phyloP scores from a whole-genome alignment of 2,888 invertebrate genomes.

The Mythimna lalbum region DNA sequence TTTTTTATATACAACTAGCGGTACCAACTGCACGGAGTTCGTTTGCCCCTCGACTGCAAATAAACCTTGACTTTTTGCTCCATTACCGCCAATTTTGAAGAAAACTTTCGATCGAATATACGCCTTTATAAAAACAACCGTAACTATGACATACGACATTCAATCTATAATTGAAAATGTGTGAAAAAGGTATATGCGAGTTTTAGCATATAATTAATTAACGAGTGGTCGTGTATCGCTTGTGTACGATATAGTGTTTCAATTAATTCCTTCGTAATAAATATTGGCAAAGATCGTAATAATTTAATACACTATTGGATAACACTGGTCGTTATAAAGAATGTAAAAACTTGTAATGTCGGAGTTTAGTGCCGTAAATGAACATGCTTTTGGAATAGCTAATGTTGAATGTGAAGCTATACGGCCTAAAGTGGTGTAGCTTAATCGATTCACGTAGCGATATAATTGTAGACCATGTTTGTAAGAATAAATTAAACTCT shows the following conservation, averaged over 20 bases:
- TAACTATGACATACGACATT: neutral
- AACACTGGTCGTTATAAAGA: slow-evolving; percentile 62
- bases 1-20: slow-evolving; percentile 80
- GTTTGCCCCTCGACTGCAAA: slow-evolving; percentile 76
- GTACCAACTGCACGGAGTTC: slow-evolving; percentile 81
- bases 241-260: slow-evolving; percentile 70
- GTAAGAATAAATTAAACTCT: slow-evolving; percentile 61
- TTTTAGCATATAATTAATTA: slow-evolving; percentile 70
- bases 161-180: slow-evolving; percentile 59
- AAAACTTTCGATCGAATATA: slow-evolving; percentile 66
- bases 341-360: slow-evolving; percentile 70
- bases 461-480: slow-evolving; percentile 60
- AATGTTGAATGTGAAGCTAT: slow-evolving; percentile 59
- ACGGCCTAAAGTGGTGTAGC: slow-evolving; percentile 48
- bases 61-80: slow-evolving; percentile 74
- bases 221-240: slow-evolving; percentile 57
- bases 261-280: slow-evolving; percentile 78
- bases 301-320: slow-evolving; percentile 74
- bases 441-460: slow-evolving; percentile 64
- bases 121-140: neutral
- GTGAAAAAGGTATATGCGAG: slow-evolving; percentile 46
- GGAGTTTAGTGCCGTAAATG: slow-evolving; percentile 66
- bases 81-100: slow-evolving; percentile 64
- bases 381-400: slow-evolving; percentile 65
- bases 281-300: slow-evolving; percentile 73